phyloP scores from a whole-genome alignment of 2,797 vertebrate genomes.

The Oreonectes daqikongensis region DNA sequence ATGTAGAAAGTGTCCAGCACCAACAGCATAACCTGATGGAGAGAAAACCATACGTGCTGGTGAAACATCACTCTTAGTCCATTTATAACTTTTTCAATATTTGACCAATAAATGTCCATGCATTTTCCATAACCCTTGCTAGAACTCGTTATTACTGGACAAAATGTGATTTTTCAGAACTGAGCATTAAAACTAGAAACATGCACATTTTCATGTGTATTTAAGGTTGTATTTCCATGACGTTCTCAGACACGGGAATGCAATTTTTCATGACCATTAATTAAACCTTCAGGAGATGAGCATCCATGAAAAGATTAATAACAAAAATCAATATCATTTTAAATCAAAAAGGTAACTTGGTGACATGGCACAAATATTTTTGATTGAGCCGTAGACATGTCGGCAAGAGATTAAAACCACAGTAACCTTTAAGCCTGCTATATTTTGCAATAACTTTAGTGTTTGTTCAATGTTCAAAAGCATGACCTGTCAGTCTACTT shows the following conservation, averaged over 20 bases:
- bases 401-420: slow-evolving; percentile 1
- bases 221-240: too few species aligned
- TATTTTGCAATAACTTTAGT: neutral
- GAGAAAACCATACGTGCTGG: neutral
- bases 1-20: slow-evolving; percentile 87
- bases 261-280: neutral
- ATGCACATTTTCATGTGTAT: too few species aligned
- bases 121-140: too few species aligned
- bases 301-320: neutral
- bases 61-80: neutral
- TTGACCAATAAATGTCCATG: neutral
- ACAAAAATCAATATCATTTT: neutral
- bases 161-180: too few species aligned
- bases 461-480: neutral
- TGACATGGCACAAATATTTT: neutral
- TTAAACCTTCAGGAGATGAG: neutral
- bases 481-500: slow-evolving; percentile 22
- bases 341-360: neutral
- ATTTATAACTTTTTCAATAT: too few species aligned
- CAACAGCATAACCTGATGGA: slow-evolving; percentile 88
- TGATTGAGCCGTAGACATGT: neutral
- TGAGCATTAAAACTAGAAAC: too few species aligned
- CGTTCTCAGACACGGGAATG: neutral
- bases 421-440: neutral
- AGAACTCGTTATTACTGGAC: too few species aligned